These are phyloP conservation scores for Heliopora coerulea DNA, from an alignment of 92 coral and sea anemone species.

Conservation along the genomic window DNA sequence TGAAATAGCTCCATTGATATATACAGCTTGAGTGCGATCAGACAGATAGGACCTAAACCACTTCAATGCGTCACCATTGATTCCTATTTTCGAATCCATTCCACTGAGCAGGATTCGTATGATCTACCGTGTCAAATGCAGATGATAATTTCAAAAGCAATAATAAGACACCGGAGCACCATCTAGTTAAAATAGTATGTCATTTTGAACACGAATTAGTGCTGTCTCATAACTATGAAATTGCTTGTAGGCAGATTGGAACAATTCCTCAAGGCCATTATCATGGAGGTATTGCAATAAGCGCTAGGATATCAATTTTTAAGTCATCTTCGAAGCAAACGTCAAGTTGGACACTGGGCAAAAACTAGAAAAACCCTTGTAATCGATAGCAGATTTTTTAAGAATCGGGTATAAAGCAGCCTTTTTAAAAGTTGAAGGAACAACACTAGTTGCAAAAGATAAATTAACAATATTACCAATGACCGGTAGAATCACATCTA, in stretches of 20 bases:
- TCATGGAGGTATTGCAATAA: slow-evolving; percentile 33
- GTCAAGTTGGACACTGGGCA: slow-evolving; percentile 49
- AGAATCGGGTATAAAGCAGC: slow-evolving; percentile 44
- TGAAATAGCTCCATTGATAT: slow-evolving; percentile 3
- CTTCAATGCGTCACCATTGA: slow-evolving; percentile 17
- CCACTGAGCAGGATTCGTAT: slow-evolving; percentile 24
- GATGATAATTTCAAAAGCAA: slow-evolving; percentile 42
- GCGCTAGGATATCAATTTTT: slow-evolving; percentile 42
- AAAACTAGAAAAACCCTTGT: slow-evolving; percentile 47
- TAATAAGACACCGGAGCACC: slow-evolving; percentile 35
- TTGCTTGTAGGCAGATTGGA: slow-evolving; percentile 41
- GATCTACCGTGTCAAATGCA: slow-evolving; percentile 49
- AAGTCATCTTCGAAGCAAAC: slow-evolving; percentile 48
- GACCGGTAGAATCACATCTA: slow-evolving; percentile 57
- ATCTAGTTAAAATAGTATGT: slow-evolving; percentile 44
- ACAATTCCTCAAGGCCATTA: slow-evolving; percentile 26
- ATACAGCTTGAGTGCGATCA: slow-evolving; percentile 17
- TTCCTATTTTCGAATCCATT: slow-evolving; percentile 24
- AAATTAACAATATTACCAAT: slow-evolving; percentile 52
- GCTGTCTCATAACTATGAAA: slow-evolving; percentile 50
- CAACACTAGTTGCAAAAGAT: slow-evolving; percentile 55
- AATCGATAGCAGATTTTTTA: slow-evolving; percentile 47
- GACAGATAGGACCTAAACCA: slow-evolving; percentile 47
- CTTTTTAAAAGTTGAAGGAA: slow-evolving; percentile 54
- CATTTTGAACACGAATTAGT: slow-evolving; percentile 45